Evolutionary conservation across 2,113 vertebrate genomes (phyloP).

Genomic region (Thunnus thynnus): DNA sequence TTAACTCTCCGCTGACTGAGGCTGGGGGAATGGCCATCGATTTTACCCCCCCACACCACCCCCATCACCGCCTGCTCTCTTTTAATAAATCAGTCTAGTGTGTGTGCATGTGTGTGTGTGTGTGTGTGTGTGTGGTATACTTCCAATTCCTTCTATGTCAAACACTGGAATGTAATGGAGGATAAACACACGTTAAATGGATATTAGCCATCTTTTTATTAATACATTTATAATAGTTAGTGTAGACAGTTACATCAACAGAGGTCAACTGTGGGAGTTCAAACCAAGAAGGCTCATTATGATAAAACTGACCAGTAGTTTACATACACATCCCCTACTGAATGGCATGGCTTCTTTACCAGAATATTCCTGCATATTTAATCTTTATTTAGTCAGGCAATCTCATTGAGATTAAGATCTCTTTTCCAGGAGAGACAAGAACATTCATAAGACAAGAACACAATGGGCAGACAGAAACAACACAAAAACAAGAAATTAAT

Average conservation of each 20-base stretch:
- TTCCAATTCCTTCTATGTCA: slow-evolving; percentile 46
- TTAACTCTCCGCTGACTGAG: slow-evolving; percentile 79
- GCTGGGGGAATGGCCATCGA: slow-evolving; percentile 78
- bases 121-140: slow-evolving; percentile 15
- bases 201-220: neutral
- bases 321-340: neutral
- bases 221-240: neutral
- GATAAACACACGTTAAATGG: slow-evolving; percentile 23
- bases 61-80: slow-evolving; percentile 68
- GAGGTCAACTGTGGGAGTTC: neutral
- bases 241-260: neutral
- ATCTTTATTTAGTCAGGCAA: no score
- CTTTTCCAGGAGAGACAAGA: no score
- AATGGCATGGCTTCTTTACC: neutral
- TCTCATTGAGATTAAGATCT: no score
- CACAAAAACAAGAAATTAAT: no score
- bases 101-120: neutral
- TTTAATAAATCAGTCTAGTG: slow-evolving; percentile 82
- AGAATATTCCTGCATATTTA: no score
- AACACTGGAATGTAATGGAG: slow-evolving; percentile 14
- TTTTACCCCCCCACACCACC: slow-evolving; percentile 57
- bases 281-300: no score
- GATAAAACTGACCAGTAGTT: neutral
- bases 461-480: no score
- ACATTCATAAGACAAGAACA: no score